Percentiles rank a stretch among this genome's conserved stretches.
Conservation (phyloP, 1,140 invertebrate species). For the Drosophila sturtevanti region DNA sequence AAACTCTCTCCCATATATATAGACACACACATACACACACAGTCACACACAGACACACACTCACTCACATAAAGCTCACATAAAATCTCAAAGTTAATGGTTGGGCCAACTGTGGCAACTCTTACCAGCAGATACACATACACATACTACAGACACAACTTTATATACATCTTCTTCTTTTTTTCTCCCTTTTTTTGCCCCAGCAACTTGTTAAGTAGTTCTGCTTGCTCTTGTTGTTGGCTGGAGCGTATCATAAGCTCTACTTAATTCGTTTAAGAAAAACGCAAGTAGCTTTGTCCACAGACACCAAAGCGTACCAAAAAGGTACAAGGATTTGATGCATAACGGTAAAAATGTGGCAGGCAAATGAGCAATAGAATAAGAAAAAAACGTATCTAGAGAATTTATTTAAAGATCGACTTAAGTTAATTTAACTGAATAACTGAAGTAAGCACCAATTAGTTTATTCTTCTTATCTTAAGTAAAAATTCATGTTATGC, state of each 20-base stretch:
- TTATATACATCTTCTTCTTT: background rate
- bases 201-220: constrained; percentile 47
- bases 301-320: constrained; percentile 7
- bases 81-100: constrained; percentile 71
- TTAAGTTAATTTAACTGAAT: background rate
- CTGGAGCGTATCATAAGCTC: constrained; percentile 55
- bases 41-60: constrained; percentile 23
- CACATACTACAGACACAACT: background rate
- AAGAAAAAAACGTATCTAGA: background rate
- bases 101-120: constrained; percentile 32
- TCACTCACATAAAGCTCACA: constrained; percentile 48
- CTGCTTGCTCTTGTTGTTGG: constrained; percentile 26
- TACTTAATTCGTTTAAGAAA: constrained; percentile 68
- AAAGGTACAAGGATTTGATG: constrained; percentile 1
- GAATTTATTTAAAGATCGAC: background rate
- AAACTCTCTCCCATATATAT: constrained; percentile 16
- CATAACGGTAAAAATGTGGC: background rate
- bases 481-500: too few species aligned
- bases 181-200: constrained; percentile 21
- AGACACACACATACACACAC: constrained; percentile 22
- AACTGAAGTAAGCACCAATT: background rate
- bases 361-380: background rate
- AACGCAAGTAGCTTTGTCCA: constrained; percentile 40
- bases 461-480: background rate
- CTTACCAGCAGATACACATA: constrained; percentile 7